These are phyloP conservation scores for Aphelenchoides besseyi DNA, from an alignment of 1,140 invertebrate species.

Conservation along the genomic window DNA sequence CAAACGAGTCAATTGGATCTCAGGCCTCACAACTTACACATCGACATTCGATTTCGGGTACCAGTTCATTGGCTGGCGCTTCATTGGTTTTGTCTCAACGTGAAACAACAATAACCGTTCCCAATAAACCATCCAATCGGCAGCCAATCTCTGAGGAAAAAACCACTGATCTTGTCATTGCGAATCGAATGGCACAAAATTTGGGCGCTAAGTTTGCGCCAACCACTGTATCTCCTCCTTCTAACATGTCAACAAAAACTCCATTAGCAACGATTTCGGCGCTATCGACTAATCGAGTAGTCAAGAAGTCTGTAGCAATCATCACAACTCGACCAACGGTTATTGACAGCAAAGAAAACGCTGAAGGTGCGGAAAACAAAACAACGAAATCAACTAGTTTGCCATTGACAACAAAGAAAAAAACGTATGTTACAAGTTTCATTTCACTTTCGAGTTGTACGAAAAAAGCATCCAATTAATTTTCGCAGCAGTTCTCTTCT, in stretches of 20 bases:
- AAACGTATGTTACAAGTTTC: slow-evolving; percentile 24
- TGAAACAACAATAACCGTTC: neutral
- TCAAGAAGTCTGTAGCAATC: slow-evolving; percentile 29
- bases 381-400: neutral
- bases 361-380: no score
- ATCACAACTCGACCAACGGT: slow-evolving; percentile 22
- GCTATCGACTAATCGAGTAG: slow-evolving; percentile 20
- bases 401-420: slow-evolving; percentile 5
- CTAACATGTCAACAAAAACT: neutral
- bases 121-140: no score
- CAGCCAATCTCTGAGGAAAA: neutral
- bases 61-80: neutral
- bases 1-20: slow-evolving; percentile 48
- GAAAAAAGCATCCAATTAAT: no score
- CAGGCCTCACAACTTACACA: slow-evolving; percentile 30
- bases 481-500: no score
- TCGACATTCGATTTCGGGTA: slow-evolving; percentile 19
- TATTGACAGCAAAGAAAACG: slow-evolving; percentile 1
- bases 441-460: no score
- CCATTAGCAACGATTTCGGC: slow-evolving; percentile 4
- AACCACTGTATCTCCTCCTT: neutral
- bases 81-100: neutral
- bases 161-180: slow-evolving; percentile 18
- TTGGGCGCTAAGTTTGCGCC: slow-evolving; percentile 19
- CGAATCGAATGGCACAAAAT: slow-evolving; percentile 28